Evolutionary conservation across 2,888 invertebrate species (phyloP), one percentile per base, ranked within the genome.

Genomic region (Melieria picta): DNA sequence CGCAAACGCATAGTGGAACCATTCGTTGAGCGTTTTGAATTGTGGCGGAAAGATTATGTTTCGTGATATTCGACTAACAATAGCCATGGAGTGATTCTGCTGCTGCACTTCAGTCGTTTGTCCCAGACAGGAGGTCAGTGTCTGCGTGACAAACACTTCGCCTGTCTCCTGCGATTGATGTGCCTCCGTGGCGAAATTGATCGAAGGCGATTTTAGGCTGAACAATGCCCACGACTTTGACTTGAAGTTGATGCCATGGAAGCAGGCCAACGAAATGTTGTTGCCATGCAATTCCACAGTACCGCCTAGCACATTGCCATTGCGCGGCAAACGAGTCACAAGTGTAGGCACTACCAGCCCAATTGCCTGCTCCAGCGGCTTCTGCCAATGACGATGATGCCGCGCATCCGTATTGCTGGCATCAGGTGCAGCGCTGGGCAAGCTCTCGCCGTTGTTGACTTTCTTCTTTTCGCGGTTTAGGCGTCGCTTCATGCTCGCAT

Each of bases 1-100:
- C 30, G 96, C 94, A 88, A 98, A 98, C 0, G 98, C 96, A 87
- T 98, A 98, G 80, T 94, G 93, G 89, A 98, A 98, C 98, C 98
- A 98, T 87, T 98, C 98, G 81, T 94, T 93, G 56, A 98, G 90
- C 52, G 94, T 94, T 87, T 96, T 94, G 87, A 97, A 97, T 88
- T 97, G 97, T 47, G 97, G 98, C 75, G 97, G 97, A 88, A 98
- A 97, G 74, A 97, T 91, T 74, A 97, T 93, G 78, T 94, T 96
- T 65, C 98, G 90, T 66, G 96, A 94, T 81, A 98, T 93, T 83
- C 96, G 92, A 84, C 96, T 96, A 69, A 98, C 96, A 9, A 96
- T 97, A 42, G 95, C 98, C 95, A 96, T 96, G 68, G 95, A 95
- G 84, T 94, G 92, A 87, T 95, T 95, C 71, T 92, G 91, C 56